Evolutionary conservation across 2,113 vertebrate genomes (phyloP).

Genomic region (Dipodomys spectabilis): DNA sequence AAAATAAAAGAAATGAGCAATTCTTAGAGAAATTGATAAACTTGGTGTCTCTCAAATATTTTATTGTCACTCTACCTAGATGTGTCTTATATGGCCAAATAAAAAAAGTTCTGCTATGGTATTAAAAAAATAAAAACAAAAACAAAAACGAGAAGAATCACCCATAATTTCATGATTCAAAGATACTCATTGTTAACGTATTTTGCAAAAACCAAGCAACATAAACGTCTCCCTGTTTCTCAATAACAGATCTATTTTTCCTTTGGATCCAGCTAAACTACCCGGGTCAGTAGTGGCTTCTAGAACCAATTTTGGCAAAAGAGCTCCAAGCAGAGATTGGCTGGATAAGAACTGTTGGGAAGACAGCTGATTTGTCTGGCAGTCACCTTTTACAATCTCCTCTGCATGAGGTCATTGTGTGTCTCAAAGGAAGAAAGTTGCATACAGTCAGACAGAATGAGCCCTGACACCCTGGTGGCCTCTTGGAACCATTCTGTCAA

Average conservation of each 20-base stretch:
- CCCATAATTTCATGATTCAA: neutral
- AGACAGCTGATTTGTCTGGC: neutral
- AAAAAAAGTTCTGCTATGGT: neutral
- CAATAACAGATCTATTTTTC: neutral
- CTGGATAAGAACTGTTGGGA: neutral
- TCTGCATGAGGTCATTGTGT: neutral
- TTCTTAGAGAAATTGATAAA: neutral
- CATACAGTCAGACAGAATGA: neutral
- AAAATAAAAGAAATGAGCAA: neutral
- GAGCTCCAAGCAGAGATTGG: neutral
- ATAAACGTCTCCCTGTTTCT: neutral
- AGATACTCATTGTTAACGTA: neutral
- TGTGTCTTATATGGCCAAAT: neutral
- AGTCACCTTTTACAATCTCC: neutral
- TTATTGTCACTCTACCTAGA: neutral
- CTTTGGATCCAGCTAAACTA: neutral
- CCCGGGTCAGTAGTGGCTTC: neutral
- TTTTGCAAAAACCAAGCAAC: neutral
- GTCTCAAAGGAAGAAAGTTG: neutral
- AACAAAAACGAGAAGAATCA: neutral
- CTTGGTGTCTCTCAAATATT: neutral
- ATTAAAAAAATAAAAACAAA: neutral
- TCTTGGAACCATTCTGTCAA: neutral
- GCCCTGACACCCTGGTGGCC: neutral
- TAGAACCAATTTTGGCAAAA: neutral